A percentile compares a stretch with the other conserved stretches of the same genome.
Conservation (phyloP, 2,113 vertebrate genomes). For the Columba janthina region DNA sequence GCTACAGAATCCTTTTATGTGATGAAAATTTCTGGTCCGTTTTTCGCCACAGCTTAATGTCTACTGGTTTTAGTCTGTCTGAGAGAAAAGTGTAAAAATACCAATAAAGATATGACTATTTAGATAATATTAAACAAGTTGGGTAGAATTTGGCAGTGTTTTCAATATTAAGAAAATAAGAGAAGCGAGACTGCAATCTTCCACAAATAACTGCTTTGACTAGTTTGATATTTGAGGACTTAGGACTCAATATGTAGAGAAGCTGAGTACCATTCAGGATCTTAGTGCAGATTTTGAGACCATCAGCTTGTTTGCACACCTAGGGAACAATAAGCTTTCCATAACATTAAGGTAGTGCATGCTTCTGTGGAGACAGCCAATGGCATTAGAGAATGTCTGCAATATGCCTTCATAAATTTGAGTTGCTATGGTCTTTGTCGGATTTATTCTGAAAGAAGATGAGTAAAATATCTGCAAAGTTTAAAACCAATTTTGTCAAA, state of each 20-base stretch:
- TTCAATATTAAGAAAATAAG: background rate
- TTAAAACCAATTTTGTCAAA: background rate
- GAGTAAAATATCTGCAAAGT: background rate
- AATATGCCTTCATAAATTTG: background rate
- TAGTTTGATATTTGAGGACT: background rate
- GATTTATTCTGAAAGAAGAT: background rate
- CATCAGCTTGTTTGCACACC: background rate
- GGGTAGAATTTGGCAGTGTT: background rate
- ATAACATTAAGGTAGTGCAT: too few species aligned
- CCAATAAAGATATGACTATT: background rate
- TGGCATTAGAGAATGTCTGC: background rate
- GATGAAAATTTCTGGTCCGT: background rate
- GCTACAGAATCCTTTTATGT: background rate
- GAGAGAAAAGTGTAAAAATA: background rate
- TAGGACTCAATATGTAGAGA: background rate
- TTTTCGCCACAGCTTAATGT: background rate
- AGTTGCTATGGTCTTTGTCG: background rate
- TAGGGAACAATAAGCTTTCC: background rate
- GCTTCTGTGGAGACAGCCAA: background rate
- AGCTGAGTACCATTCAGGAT: background rate
- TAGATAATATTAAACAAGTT: background rate
- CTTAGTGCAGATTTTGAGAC: background rate
- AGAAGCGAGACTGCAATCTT: background rate
- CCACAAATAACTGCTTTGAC: background rate
- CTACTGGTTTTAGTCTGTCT: background rate